These are phyloP conservation scores for Crioceris asparagi DNA, from an alignment of 2,888 invertebrate species.

Conservation along the genomic window DNA sequence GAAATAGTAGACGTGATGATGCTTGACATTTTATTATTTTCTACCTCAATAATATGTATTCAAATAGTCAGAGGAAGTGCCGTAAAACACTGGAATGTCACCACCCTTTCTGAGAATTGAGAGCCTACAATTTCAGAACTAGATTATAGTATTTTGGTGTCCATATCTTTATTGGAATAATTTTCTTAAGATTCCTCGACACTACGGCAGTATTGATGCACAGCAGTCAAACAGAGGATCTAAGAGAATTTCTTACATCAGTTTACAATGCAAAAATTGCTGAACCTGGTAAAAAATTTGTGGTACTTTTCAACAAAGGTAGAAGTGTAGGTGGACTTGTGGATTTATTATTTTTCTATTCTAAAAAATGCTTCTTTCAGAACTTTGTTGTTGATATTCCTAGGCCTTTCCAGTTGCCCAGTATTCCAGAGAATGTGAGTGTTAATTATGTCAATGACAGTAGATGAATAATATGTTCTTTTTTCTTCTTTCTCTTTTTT, in stretches of 20 bases:
- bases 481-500: no score
- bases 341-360: no score
- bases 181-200: slow-evolving; percentile 69
- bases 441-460: slow-evolving; percentile 1
- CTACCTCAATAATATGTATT: no score
- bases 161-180: no score
- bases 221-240: slow-evolving; percentile 44
- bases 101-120: no score
- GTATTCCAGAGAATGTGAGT: slow-evolving; percentile 93
- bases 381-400: slow-evolving; percentile 71
- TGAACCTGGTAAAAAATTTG: slow-evolving; percentile 54
- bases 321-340: slow-evolving; percentile 49
- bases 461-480: not conserved
- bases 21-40: no score
- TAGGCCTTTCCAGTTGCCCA: slow-evolving; percentile 73
- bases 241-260: slow-evolving; percentile 53
- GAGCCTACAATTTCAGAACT: no score
- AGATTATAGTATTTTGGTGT: no score
- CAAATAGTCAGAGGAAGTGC: no score
- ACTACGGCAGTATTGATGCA: slow-evolving; percentile 68
- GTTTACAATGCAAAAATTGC: slow-evolving; percentile 59
- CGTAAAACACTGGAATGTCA: no score
- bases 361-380: no score
- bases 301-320: slow-evolving; percentile 48
- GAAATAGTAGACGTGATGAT: no score